These are phyloP conservation scores for Geodia barretti DNA, from an alignment of 37 sponge, comb jelly and placozoan species.

Conservation along the genomic window DNA sequence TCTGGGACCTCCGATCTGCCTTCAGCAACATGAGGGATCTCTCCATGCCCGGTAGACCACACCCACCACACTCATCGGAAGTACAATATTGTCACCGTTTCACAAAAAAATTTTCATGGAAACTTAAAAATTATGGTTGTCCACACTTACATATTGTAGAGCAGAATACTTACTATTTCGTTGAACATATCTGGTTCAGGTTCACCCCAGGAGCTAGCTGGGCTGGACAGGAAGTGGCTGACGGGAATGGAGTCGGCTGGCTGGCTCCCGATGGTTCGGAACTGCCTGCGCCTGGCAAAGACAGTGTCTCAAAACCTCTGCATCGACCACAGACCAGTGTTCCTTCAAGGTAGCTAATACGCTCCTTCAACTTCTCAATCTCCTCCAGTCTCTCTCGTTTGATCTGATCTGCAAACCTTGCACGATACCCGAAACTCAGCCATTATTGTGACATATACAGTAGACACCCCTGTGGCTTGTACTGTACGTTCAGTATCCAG, in stretches of 20 bases:
- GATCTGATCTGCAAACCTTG: too few species aligned
- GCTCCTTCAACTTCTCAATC: neutral
- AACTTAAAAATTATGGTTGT: neutral
- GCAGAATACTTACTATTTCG: neutral
- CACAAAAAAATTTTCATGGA: too few species aligned
- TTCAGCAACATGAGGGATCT: conserved; percentile 60
- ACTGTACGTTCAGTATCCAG: too few species aligned
- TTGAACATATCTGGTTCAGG: conserved; percentile 13
- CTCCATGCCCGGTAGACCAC: conserved; percentile 47
- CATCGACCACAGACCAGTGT: conserved; percentile 17
- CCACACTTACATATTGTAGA: neutral
- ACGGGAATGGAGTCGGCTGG: conserved; percentile 44
- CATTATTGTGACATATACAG: too few species aligned
- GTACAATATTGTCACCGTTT: neutral
- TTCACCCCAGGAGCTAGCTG: conserved; percentile 15
- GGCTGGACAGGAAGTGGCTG: conserved; percentile 63
- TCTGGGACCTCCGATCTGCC: conserved; percentile 39
- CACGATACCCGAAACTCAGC: too few species aligned
- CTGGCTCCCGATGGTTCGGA: conserved; percentile 54
- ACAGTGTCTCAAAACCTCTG: conserved; percentile 12
- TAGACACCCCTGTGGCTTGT: too few species aligned
- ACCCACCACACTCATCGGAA: neutral
- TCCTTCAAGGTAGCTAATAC: conserved; percentile 45
- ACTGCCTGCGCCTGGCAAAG: conserved; percentile 43
- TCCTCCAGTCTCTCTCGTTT: too few species aligned